Evolutionary conservation across 2,113 vertebrate genomes (phyloP).

Genomic region (Gasterosteus nipponicus): DNA sequence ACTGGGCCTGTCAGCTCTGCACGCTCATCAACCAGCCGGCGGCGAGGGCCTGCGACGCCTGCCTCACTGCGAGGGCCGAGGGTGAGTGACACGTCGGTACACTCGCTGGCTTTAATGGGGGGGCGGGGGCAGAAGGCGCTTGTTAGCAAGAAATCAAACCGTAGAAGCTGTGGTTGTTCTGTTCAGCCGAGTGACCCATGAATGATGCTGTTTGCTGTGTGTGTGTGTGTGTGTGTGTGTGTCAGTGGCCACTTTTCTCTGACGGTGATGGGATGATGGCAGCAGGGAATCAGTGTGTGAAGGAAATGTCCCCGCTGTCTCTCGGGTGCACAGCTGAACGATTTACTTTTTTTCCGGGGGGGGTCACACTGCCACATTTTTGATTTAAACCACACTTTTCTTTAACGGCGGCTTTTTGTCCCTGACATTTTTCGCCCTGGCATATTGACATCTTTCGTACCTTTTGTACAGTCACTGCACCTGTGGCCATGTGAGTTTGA

Average conservation of each 20-base stretch:
- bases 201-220: conserved; percentile 7
- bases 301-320: conserved; percentile 9
- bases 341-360: neutral
- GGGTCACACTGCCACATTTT: neutral
- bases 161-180: conserved; percentile 24
- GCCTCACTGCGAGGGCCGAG: conserved; percentile 85
- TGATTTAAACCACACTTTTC: neutral
- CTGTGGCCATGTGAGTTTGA: neutral
- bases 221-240: conserved; percentile 3
- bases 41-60: conserved; percentile 86
- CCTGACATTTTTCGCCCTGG: no score
- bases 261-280: conserved; percentile 15
- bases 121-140: conserved; percentile 12
- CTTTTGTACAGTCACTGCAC: no score
- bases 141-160: conserved; percentile 53
- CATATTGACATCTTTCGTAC: no score
- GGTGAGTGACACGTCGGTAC: conserved; percentile 78
- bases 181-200: conserved; percentile 22
- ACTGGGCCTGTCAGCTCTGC: conserved; percentile 88
- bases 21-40: conserved; percentile 89
- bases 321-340: conserved; percentile 9
- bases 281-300: conserved; percentile 14
- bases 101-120: conserved; percentile 34
- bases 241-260: conserved; percentile 40
- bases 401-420: neutral